A percentile compares a stretch with the other conserved stretches of the same genome.
These are phyloP conservation scores for Camponotus pennsylvanicus DNA, from an alignment of 1,140 invertebrate genomes.

Conservation along the genomic window DNA sequence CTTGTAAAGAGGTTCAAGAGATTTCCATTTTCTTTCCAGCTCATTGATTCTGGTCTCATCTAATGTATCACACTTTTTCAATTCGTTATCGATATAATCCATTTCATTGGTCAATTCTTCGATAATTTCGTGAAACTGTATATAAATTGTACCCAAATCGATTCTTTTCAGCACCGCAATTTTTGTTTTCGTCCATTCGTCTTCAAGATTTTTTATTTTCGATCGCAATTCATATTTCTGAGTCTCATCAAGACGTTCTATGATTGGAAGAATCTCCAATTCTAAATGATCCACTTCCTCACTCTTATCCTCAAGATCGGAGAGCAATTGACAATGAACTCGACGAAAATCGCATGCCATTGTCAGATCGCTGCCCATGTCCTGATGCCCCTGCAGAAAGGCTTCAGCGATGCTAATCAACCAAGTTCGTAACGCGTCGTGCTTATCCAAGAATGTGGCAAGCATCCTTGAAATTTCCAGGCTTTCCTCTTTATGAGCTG, in stretches of 20 bases:
- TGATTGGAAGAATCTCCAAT: slow-evolving; percentile 89
- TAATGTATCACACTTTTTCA: slow-evolving; percentile 83
- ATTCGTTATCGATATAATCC: slow-evolving; percentile 88
- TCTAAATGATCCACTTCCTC: slow-evolving; percentile 84
- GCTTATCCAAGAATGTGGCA: slow-evolving; percentile 90
- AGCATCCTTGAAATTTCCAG: slow-evolving; percentile 89
- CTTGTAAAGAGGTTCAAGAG: slow-evolving; percentile 87
- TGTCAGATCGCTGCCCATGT: slow-evolving; percentile 91
- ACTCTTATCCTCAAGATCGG: slow-evolving; percentile 90
- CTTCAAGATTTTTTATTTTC: slow-evolving; percentile 88
- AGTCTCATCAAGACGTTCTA: slow-evolving; percentile 89
- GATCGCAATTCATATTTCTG: slow-evolving; percentile 88
- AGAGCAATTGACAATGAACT: slow-evolving; percentile 91
- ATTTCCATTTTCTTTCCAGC: slow-evolving; percentile 88
- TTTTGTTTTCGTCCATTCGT: slow-evolving; percentile 90
- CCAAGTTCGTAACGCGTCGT: slow-evolving; percentile 91
- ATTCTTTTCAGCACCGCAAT: slow-evolving; percentile 89
- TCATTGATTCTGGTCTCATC: slow-evolving; percentile 87
- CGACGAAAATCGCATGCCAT: slow-evolving; percentile 92
- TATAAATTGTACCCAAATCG: slow-evolving; percentile 89
- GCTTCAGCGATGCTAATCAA: slow-evolving; percentile 90
- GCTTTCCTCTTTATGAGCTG: slow-evolving; percentile 91
- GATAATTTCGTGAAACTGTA: slow-evolving; percentile 91
- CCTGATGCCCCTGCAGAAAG: slow-evolving; percentile 91
- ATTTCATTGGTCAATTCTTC: slow-evolving; percentile 89